Percentiles rank a stretch among this genome's conserved stretches.
Evolutionary conservation across 2,797 vertebrate genomes (phyloP).

Genomic region (Notamacropus eugenii): DNA sequence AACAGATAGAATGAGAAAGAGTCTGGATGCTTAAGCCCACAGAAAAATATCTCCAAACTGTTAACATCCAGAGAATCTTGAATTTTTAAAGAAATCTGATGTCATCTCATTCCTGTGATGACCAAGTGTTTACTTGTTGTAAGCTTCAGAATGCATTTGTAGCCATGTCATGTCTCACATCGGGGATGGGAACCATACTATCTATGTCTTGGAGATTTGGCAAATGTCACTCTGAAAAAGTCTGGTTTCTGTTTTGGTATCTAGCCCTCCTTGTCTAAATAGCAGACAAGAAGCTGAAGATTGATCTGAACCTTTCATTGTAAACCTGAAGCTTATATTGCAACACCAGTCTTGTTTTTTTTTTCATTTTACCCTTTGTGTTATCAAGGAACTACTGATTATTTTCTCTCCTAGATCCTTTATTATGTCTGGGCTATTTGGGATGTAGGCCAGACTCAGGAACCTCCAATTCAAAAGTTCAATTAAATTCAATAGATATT

Average conservation of each 20-base stretch:
- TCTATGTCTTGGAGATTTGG: neutral
- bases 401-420: neutral
- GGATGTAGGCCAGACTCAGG: neutral
- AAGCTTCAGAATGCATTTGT: neutral
- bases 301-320: neutral
- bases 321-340: neutral
- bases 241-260: neutral
- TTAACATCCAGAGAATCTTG: neutral
- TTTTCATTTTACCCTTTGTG: neutral
- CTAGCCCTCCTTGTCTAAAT: neutral
- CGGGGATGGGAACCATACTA: neutral
- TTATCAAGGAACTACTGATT: neutral
- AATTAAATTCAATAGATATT: neutral
- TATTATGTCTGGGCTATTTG: neutral
- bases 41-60: neutral
- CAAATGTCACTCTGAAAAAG: neutral
- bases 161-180: neutral
- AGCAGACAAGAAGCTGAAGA: neutral
- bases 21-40: neutral
- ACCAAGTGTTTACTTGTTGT: neutral
- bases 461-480: neutral
- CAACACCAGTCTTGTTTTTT: neutral
- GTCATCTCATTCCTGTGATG: neutral
- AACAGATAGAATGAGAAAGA: neutral
- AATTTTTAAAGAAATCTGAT: neutral